Percentiles rank a stretch among this genome's conserved stretches.
Conservation (phyloP, 37 sponge, comb jelly and placozoan species). For the Petrosia ficiformis region DNA sequence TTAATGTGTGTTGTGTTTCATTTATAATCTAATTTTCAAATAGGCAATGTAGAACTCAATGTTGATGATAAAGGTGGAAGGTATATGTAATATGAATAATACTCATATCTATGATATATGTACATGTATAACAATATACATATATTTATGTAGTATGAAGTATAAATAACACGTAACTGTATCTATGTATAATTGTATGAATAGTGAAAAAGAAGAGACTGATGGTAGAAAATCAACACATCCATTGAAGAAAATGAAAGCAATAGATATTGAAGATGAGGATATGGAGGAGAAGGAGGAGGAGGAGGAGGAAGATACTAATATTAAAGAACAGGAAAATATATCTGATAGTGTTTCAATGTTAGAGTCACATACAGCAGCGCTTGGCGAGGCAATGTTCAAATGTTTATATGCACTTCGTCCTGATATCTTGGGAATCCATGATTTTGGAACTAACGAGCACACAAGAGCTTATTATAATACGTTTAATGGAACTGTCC, state of each 20-base stretch:
- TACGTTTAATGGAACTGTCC: slow-evolving; percentile 41
- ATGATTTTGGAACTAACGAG: slow-evolving; percentile 69
- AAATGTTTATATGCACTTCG: slow-evolving; percentile 25
- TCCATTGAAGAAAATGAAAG: background rate
- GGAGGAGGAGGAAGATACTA: background rate
- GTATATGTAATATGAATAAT: too few relatives aligned
- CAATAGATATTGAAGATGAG: background rate
- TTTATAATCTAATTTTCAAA: too few relatives aligned
- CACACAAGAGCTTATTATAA: slow-evolving; percentile 32
- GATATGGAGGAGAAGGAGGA: background rate
- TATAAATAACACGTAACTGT: too few relatives aligned
- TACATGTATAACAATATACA: too few relatives aligned
- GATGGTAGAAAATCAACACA: background rate
- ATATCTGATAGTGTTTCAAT: slow-evolving; percentile 12
- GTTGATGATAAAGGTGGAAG: too few relatives aligned
- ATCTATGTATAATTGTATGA: too few relatives aligned
- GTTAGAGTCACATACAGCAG: slow-evolving; percentile 7
- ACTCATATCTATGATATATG: too few relatives aligned
- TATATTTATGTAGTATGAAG: too few relatives aligned
- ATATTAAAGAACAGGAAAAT: background rate
- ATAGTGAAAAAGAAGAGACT: too few relatives aligned
- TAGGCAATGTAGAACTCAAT: too few relatives aligned
- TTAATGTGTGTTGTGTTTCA: too few relatives aligned
- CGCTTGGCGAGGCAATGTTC: slow-evolving; percentile 11
- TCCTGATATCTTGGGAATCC: slow-evolving; percentile 41